Evolutionary conservation across 2,113 vertebrate species (phyloP), one percentile per base, ranked within the genome.

Genomic region (Anolis carolinensis): DNA sequence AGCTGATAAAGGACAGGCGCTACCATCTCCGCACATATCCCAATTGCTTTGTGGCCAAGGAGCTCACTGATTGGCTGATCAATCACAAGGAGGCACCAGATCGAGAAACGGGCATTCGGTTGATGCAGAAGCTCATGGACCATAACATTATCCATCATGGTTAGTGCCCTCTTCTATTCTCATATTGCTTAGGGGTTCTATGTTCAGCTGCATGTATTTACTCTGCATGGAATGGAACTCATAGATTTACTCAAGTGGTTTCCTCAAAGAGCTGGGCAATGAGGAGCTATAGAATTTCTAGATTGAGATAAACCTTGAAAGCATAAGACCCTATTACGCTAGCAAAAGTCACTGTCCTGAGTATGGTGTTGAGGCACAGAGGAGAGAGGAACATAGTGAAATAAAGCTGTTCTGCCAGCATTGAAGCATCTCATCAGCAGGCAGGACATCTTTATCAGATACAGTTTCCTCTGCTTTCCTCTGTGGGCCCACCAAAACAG

Each of bases 101-200:
- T 83, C 92, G 97, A 65, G 93, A 93, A 32, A 97, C 94, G 0
- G 97, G 95, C 4, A 95, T 97, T 52, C 93, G 94, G 82, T 95
- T 98, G 14, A 95, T 98, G 96, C 98, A 98, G 94, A 97, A 97
- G 82, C 96, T 98, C 9, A 97, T 98, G 96, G 97, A 98, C 65
- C 95, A 97, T 36, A 96, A 97, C 93, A 97, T 98, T 83, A 93
- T 98, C 81, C 97, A 98, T 86, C 98, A 98, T 0, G 98, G 97
- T 98, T 94, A 18, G 95, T 91, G 82, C 7, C 21, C 34, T 0
- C 0, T 6, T 79, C 32, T 27, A 59, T 86, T 73, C 36, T 63
- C 20, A 44, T 48, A 32, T 39, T 21, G 0, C 65, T 68, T 34
- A 30, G 44, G 44, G n/a, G 27, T 6, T 67, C 27, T 36, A 13